Percentiles rank a stretch among this genome's conserved stretches.
Conservation (phyloP, 1,140 invertebrate species). For the Drosophila elegans region DNA sequence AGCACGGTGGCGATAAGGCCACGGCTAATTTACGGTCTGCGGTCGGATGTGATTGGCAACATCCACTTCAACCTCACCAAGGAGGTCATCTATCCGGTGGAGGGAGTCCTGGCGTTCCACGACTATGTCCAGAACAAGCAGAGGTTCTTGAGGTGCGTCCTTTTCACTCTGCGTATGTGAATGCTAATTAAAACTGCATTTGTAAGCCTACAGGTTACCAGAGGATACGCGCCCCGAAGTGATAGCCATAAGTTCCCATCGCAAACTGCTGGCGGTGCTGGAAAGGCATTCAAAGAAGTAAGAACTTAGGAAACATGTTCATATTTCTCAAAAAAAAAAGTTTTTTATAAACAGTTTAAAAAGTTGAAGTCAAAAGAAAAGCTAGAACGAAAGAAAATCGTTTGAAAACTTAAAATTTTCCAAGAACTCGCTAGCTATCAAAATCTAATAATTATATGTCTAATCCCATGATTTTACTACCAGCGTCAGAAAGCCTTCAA, state of each 20-base stretch:
- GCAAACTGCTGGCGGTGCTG: slow-evolving; percentile 75
- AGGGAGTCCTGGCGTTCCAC: slow-evolving; percentile 87
- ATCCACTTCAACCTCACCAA: slow-evolving; percentile 87
- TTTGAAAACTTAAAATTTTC: too few species aligned
- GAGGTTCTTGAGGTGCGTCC: slow-evolving; percentile 83
- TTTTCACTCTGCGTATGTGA: slow-evolving; percentile 22
- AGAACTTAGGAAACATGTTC: not conserved
- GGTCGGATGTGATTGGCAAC: slow-evolving; percentile 87
- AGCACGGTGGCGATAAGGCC: slow-evolving; percentile 84
- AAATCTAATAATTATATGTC: too few species aligned
- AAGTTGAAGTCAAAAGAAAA: too few species aligned
- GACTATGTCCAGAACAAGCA: slow-evolving; percentile 86
- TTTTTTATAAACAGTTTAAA: too few species aligned
- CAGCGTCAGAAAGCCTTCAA: too few species aligned
- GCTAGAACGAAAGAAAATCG: too few species aligned
- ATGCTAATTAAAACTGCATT: not conserved
- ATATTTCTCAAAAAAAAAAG: too few species aligned
- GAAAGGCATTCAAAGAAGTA: slow-evolving; percentile 69
- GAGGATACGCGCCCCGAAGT: slow-evolving; percentile 72
- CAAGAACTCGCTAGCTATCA: too few species aligned
- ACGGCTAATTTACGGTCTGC: slow-evolving; percentile 87
- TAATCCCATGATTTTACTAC: too few species aligned
- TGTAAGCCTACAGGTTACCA: slow-evolving; percentile 42
- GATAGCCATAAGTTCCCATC: slow-evolving; percentile 73
- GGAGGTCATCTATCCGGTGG: slow-evolving; percentile 88